Conservation (phyloP, 2,113 vertebrate genomes). For the Abramis brama region DNA sequence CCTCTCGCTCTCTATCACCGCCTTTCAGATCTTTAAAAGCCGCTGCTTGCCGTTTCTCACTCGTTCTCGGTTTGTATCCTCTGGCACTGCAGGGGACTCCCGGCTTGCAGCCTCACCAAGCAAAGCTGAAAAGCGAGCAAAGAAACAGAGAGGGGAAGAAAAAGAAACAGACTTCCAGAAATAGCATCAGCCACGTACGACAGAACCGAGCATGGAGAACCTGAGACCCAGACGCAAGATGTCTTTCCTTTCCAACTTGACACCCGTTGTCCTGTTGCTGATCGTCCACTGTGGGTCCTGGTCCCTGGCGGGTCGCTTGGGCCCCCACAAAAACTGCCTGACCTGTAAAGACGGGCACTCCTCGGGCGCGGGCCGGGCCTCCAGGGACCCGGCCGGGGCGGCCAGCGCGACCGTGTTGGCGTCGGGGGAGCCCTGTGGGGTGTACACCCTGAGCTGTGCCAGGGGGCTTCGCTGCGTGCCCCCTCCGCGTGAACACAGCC, state of each 20-base stretch:
- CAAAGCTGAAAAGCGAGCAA: conserved; percentile 63
- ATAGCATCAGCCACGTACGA: conserved; percentile 72
- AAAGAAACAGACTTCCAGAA: conserved; percentile 71
- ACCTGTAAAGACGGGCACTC: conserved; percentile 72
- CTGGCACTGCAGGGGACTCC: conserved; percentile 73
- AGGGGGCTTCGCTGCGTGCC: conserved; percentile 81
- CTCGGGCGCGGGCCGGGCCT: conserved; percentile 69
- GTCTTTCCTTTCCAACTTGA: conserved; percentile 74
- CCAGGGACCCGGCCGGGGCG: conserved; percentile 69
- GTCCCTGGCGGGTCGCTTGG: conserved; percentile 71
- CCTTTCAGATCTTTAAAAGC: conserved; percentile 83
- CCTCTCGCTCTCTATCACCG: conserved; percentile 72
- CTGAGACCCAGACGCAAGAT: conserved; percentile 74
- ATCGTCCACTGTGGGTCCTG: conserved; percentile 73
- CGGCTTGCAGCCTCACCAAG: conserved; percentile 54
- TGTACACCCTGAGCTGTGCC: conserved; percentile 80
- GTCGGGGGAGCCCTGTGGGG: conserved; percentile 78
- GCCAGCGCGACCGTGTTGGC: conserved; percentile 74
- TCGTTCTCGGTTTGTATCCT: conserved; percentile 78
- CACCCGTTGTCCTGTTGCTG: conserved; percentile 73
- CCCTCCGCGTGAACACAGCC: conserved; percentile 76
- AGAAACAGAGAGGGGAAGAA: conserved; percentile 60
- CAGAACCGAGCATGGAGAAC: conserved; percentile 69
- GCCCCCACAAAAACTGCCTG: conserved; percentile 72
- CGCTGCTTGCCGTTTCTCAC: conserved; percentile 75